These are phyloP conservation scores for Rhynchonycteris naso DNA, from an alignment of 2,797 vertebrate species.

Conservation along the genomic window DNA sequence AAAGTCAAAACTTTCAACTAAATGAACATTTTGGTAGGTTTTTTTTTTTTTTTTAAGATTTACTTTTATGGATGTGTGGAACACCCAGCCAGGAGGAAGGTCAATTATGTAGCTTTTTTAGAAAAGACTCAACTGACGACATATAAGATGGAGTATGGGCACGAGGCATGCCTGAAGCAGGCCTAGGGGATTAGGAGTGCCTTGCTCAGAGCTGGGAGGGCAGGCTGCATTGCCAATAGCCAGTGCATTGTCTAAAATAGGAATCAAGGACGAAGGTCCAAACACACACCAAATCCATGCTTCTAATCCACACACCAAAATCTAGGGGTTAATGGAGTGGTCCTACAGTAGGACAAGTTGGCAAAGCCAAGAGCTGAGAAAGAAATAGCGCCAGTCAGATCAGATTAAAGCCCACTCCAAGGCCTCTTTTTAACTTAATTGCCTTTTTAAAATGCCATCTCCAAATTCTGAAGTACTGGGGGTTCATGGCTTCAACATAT, in stretches of 20 bases:
- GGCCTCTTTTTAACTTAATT: neutral
- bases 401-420: neutral
- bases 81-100: neutral
- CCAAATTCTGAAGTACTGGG: neutral
- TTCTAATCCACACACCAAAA: neutral
- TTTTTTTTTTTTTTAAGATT: neutral
- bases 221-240: neutral
- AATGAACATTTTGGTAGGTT: neutral
- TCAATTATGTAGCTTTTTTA: neutral
- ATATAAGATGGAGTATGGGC: neutral
- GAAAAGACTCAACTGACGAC: neutral
- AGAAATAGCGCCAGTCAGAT: neutral
- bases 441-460: neutral
- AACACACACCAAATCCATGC: neutral
- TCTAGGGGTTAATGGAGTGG: neutral
- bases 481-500: neutral
- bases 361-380: neutral
- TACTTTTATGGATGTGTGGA: neutral
- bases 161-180: neutral
- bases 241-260: slow-evolving; percentile 2
- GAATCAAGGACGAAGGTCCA: neutral
- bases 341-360: neutral
- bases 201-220: neutral
- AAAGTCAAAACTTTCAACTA: neutral
- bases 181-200: neutral